Evolutionary conservation across 2,113 vertebrate species (phyloP).

Genomic region (Labeo catla): DNA sequence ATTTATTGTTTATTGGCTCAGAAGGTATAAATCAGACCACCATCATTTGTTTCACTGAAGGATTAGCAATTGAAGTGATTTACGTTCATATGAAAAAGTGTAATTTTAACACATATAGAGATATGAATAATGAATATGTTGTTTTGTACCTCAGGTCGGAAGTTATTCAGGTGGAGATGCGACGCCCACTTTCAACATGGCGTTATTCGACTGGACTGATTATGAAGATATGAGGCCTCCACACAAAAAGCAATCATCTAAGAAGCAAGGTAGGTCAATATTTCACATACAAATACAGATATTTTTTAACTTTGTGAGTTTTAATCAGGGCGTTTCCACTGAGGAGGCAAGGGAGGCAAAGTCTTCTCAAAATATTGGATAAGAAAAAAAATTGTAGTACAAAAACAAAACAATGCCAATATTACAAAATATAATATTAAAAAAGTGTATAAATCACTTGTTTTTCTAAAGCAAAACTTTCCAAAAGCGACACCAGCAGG

Average conservation of each 20-base stretch:
- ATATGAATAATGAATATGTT: neutral
- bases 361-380: too few species aligned
- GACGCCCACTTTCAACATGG: conserved; percentile 84
- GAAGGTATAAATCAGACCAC: neutral
- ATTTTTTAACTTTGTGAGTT: neutral
- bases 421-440: too few species aligned
- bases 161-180: conserved; percentile 71
- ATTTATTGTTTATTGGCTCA: neutral
- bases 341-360: too few species aligned
- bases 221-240: conserved; percentile 83
- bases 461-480: too few species aligned
- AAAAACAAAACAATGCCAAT: too few species aligned
- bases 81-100: neutral
- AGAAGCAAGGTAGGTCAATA: conserved; percentile 77
- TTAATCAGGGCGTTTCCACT: too few species aligned
- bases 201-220: conserved; percentile 85
- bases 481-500: too few species aligned
- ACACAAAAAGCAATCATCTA: conserved; percentile 77
- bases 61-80: conserved; percentile 11
- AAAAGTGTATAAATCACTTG: too few species aligned
- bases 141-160: conserved; percentile 12
- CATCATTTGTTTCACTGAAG: neutral
- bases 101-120: neutral
- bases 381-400: too few species aligned
- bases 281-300: neutral